Conservation (phyloP, 2,797 vertebrate genomes). For the Sebastes baramenuke region DNA sequence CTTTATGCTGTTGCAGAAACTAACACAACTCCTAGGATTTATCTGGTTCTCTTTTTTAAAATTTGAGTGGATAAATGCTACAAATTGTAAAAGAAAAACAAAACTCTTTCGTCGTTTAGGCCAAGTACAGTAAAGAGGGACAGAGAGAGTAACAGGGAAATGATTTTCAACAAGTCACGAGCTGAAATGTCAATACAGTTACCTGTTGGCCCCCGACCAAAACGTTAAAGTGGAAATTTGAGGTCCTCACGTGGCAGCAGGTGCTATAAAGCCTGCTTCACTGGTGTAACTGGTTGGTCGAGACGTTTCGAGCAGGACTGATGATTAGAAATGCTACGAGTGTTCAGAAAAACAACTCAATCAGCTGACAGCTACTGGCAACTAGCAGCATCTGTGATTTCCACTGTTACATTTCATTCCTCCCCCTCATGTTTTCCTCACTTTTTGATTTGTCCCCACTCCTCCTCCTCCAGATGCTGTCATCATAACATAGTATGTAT, state of each 20-base stretch:
- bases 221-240: neutral
- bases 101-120: neutral
- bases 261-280: neutral
- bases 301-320: neutral
- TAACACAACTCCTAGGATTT: neutral
- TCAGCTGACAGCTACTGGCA: neutral
- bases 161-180: neutral
- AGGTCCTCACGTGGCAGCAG: neutral
- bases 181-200: neutral
- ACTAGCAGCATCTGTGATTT: neutral
- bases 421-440: neutral
- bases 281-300: conserved; percentile 7
- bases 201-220: neutral
- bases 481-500: neutral
- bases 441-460: neutral
- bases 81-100: neutral
- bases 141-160: neutral
- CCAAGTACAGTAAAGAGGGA: neutral
- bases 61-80: neutral
- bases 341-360: neutral
- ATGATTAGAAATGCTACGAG: neutral
- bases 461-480: neutral
- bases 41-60: neutral
- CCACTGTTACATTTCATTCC: neutral
- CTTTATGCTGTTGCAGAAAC: neutral